Conservation (phyloP, 2,797 vertebrate species). For the Stomatorhinus walkeri region DNA sequence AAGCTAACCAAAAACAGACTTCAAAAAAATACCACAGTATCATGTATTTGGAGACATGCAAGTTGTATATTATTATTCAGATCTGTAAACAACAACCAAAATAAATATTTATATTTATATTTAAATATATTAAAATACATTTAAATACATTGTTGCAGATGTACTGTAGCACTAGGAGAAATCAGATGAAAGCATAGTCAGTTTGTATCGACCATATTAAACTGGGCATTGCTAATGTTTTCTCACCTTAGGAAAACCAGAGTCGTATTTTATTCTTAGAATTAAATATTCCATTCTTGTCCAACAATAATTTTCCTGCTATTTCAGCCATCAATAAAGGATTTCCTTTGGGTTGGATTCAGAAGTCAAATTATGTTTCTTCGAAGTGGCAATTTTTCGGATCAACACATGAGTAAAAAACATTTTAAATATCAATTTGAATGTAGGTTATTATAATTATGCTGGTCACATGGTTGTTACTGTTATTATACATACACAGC, state of each 20-base stretch:
- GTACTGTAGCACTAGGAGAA: not conserved
- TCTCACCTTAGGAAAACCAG: not conserved
- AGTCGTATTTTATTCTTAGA: not conserved
- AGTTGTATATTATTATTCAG: not conserved
- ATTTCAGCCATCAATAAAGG: not conserved
- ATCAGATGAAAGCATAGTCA: not conserved
- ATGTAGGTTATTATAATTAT: not conserved
- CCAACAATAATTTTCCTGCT: not conserved
- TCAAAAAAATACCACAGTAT: not conserved
- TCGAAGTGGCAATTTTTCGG: not conserved
- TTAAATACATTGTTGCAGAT: not conserved
- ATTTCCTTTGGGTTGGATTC: not conserved
- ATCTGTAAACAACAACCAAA: not conserved
- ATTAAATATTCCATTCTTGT: not conserved
- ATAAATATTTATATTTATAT: not conserved
- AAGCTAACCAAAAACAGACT: not conserved
- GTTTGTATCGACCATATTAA: not conserved
- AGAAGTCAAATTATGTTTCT: not conserved
- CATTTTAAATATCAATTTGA: not conserved
- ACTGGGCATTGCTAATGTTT: not conserved
- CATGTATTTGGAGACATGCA: not conserved
- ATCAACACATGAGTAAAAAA: not conserved
- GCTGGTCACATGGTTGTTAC: not conserved
- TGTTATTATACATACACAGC: not conserved
- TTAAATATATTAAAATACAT: not conserved